phyloP scores from a whole-genome alignment of 2,113 vertebrate genomes.

The Hippocampus comes region DNA sequence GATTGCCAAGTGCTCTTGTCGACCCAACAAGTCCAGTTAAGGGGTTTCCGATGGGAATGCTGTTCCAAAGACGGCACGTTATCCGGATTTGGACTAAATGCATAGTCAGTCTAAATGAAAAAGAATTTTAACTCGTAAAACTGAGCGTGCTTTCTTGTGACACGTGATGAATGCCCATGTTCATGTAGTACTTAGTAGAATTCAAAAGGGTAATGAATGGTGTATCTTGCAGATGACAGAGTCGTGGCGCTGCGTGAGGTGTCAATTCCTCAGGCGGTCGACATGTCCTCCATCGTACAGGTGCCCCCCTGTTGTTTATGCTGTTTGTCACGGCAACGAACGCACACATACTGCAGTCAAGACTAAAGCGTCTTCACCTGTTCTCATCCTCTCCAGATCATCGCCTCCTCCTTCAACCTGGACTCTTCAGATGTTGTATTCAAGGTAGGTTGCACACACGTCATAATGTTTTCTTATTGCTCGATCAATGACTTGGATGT shows the following conservation, averaged over 20 bases:
- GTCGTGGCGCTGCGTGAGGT: slow-evolving; percentile 63
- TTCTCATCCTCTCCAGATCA: slow-evolving; percentile 41
- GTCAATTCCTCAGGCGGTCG: slow-evolving; percentile 53
- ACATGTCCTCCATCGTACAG: slow-evolving; percentile 45
- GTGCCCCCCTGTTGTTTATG: slow-evolving; percentile 26
- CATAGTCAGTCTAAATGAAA: no score
- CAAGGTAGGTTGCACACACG: slow-evolving; percentile 49
- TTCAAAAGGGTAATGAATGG: background rate
- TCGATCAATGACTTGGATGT: slow-evolving; percentile 4
- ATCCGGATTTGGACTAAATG: background rate
- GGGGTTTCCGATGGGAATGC: background rate
- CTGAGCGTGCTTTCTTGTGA: background rate
- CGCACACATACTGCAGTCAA: background rate
- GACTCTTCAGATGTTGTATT: slow-evolving; percentile 46
- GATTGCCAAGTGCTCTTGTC: slow-evolving; percentile 23
- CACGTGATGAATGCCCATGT: background rate
- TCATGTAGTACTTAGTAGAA: background rate
- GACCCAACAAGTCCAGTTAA: background rate
- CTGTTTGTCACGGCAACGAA: background rate
- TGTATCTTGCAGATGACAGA: slow-evolving; percentile 57
- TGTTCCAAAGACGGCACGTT: background rate
- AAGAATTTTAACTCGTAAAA: no score
- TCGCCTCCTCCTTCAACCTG: slow-evolving; percentile 59
- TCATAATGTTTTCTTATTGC: background rate
- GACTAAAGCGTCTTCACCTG: background rate